A percentile compares a stretch with the other conserved stretches of the same genome.
phyloP scores from a whole-genome alignment of 2,113 vertebrate genomes.

The Nestor notabilis region DNA sequence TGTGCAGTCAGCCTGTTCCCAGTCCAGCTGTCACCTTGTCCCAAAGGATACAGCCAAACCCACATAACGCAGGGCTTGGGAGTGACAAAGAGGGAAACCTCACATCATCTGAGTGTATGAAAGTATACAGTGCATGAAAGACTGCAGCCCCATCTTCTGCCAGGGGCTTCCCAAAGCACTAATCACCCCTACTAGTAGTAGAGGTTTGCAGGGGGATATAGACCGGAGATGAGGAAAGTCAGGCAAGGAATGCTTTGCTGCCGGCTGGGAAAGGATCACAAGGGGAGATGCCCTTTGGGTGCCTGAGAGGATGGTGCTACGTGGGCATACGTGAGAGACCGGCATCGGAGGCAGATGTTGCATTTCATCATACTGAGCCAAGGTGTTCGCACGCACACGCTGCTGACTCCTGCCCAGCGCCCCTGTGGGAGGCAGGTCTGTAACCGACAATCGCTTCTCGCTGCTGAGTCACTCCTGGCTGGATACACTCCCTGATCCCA shows the following conservation, averaged over 20 bases:
- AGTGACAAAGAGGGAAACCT: not conserved
- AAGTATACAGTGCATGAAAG: not conserved
- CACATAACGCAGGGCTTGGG: not conserved
- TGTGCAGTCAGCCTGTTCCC: not conserved
- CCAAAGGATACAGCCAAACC: not conserved
- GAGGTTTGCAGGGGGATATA: not conserved
- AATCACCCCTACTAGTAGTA: not conserved
- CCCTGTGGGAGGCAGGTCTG: not conserved
- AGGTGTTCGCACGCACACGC: not conserved
- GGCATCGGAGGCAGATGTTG: not conserved
- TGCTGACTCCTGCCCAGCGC: not conserved
- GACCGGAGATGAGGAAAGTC: not conserved
- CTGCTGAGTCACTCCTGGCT: slow-evolving; percentile 10
- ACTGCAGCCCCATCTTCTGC: not conserved
- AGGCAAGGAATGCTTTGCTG: not conserved
- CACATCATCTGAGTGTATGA: not conserved
- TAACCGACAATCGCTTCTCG: not conserved
- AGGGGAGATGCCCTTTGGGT: not conserved
- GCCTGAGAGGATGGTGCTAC: not conserved
- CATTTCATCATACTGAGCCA: not conserved
- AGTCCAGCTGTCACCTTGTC: not conserved
- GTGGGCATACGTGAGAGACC: not conserved
- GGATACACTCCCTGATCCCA: not conserved
- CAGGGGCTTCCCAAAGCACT: not conserved
- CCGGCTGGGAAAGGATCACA: not conserved